Conservation (phyloP, 92 coral and sea anemone genomes). For the Desmophyllum pertusum region DNA sequence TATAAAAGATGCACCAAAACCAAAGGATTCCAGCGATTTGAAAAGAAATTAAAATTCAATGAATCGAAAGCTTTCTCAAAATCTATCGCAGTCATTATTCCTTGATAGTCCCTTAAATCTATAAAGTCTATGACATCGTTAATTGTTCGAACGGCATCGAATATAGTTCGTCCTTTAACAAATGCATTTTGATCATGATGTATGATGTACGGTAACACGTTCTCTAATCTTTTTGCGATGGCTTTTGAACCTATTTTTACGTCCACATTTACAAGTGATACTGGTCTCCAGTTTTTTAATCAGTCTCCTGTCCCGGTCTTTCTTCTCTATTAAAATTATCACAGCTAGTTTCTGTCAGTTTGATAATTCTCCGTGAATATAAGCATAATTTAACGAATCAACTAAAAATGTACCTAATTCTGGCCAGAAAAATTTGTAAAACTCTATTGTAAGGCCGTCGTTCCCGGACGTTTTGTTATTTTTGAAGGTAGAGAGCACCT, state of each 20-base stretch:
- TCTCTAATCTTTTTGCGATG: too few relatives aligned
- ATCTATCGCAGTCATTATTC: conserved; percentile 32
- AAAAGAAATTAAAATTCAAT: conserved; percentile 5
- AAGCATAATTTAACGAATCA: too few relatives aligned
- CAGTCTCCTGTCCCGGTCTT: not conserved
- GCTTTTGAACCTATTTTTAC: too few relatives aligned
- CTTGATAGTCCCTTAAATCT: not conserved
- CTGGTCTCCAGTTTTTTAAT: not conserved
- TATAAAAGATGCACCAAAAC: conserved; percentile 12
- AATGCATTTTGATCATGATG: too few relatives aligned
- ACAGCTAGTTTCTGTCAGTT: conserved; percentile 17
- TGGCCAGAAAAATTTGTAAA: conserved; percentile 19
- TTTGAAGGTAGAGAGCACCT: not conserved
- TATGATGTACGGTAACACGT: too few relatives aligned
- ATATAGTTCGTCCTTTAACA: conserved; percentile 20
- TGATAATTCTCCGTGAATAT: too few relatives aligned
- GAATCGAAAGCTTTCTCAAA: conserved; percentile 41
- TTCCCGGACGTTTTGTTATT: conserved; percentile 1
- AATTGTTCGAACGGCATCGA: conserved; percentile 24
- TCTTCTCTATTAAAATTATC: conserved; percentile 6
- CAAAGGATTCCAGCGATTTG: conserved; percentile 3
- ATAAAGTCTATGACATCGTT: conserved; percentile 37
- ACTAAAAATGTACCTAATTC: too few relatives aligned
- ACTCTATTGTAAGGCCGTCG: conserved; percentile 7
- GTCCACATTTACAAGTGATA: too few relatives aligned